A percentile compares a stretch with the other conserved stretches of the same genome.
These are phyloP conservation scores for Oikopleura vanhoeffeni DNA, from an alignment of 23 tunicate genomes.

Conservation along the genomic window DNA sequence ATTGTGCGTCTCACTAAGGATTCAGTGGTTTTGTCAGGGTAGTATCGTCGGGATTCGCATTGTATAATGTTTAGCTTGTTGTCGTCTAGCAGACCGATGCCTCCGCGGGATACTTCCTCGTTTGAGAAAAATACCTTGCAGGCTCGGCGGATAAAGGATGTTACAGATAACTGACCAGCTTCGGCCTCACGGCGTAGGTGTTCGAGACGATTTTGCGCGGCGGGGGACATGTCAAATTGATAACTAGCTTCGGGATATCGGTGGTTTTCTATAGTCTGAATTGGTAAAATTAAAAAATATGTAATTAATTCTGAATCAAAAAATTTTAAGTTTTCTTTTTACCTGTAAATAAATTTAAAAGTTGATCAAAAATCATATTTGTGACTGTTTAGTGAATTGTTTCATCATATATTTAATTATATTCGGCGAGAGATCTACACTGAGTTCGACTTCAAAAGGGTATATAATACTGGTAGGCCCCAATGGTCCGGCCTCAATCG, in stretches of 20 bases:
- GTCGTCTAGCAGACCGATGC: constrained; percentile 14
- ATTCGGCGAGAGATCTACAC: too few species aligned
- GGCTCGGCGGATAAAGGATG: constrained; percentile 8
- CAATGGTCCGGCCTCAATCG: too few species aligned
- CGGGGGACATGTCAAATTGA: background rate
- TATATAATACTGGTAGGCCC: too few species aligned
- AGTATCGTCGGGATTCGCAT: background rate
- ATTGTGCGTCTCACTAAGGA: background rate
- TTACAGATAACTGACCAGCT: background rate
- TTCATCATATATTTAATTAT: too few species aligned
- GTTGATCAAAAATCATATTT: too few species aligned
- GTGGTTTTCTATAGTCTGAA: too few species aligned
- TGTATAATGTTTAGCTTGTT: background rate
- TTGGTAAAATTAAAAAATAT: too few species aligned
- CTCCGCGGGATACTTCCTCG: background rate
- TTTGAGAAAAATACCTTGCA: constrained; percentile 2
- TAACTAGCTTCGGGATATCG: background rate
- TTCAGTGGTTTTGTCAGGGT: background rate
- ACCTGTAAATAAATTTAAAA: too few species aligned
- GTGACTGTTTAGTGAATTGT: too few species aligned
- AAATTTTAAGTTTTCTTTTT: too few species aligned
- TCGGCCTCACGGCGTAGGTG: constrained; percentile 5
- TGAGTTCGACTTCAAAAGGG: too few species aligned
- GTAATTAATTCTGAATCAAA: too few species aligned
- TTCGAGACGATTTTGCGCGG: constrained; percentile 2